Conservation (phyloP, 2,797 vertebrate species). For the Dermochelys coriacea region DNA sequence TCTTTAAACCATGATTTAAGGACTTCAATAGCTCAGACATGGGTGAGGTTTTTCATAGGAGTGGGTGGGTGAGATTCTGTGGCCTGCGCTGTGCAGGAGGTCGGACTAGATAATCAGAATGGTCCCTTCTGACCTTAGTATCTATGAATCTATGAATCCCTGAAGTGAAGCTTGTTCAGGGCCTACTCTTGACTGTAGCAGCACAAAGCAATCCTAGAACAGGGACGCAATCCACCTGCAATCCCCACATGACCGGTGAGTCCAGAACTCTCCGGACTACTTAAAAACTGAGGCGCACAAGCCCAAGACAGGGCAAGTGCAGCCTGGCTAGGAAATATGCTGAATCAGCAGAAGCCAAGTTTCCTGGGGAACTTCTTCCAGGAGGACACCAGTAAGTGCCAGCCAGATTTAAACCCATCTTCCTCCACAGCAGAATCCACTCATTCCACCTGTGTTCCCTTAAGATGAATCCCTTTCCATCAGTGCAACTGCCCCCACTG, state of each 20-base stretch:
- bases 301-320: neutral
- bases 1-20: no score
- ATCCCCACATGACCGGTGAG: neutral
- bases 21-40: no score
- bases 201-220: neutral
- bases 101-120: no score
- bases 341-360: neutral
- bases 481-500: neutral
- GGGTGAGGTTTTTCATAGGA: no score
- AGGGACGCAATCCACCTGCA: neutral
- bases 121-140: no score
- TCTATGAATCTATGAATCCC: no score
- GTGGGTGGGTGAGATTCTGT: no score
- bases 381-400: neutral
- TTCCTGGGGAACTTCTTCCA: neutral
- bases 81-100: no score
- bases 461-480: neutral
- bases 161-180: neutral
- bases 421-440: neutral
- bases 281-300: neutral
- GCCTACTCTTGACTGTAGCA: neutral
- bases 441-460: neutral
- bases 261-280: neutral
- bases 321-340: neutral
- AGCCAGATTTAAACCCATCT: neutral